These are phyloP conservation scores for Pipistrellus nathusii DNA, from an alignment of 2,797 vertebrate species.

Conservation along the genomic window DNA sequence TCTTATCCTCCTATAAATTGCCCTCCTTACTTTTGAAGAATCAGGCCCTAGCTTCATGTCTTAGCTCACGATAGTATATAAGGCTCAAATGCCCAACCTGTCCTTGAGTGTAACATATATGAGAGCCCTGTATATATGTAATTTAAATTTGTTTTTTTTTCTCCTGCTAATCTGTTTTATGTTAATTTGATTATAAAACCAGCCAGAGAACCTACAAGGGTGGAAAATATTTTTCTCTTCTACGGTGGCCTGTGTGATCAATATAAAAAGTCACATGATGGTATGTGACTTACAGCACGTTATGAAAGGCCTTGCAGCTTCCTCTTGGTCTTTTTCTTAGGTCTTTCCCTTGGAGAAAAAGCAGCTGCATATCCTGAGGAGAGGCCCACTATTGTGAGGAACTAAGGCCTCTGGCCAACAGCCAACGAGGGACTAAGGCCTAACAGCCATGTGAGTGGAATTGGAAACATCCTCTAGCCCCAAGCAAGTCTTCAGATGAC, in stretches of 20 bases:
- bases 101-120: neutral
- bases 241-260: neutral
- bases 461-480: neutral
- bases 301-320: neutral
- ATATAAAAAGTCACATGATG: neutral
- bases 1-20: neutral
- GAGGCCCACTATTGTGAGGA: neutral
- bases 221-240: neutral
- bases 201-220: neutral
- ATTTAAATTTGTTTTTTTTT: neutral
- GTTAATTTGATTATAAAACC: neutral
- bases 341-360: neutral
- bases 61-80: neutral
- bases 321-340: neutral
- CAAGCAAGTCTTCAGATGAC: neutral
- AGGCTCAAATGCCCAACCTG: neutral
- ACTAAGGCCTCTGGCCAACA: neutral
- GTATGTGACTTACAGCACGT: neutral
- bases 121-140: neutral
- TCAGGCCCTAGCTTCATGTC: neutral
- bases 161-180: neutral
- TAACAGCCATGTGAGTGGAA: neutral
- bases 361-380: neutral
- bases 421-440: neutral
- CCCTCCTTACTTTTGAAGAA: neutral